phyloP scores from a whole-genome alignment of 2,113 vertebrate species.

The Thamnaconus septentrionalis region DNA sequence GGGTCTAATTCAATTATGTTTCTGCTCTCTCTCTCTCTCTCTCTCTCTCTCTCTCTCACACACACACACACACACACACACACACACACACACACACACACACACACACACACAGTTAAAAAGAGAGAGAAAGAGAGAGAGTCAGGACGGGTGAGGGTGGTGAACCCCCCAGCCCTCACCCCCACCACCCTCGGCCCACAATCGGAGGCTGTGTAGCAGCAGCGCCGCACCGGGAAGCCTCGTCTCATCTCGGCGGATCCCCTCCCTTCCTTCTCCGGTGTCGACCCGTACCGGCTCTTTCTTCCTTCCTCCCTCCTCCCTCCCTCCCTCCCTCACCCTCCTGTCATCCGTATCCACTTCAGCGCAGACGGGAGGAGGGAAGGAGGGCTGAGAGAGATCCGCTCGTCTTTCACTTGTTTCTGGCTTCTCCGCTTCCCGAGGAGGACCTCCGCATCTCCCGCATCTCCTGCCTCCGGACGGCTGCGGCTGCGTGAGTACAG shows the following conservation, averaged over 20 bases:
- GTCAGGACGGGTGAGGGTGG: background rate
- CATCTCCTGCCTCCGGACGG: conserved; percentile 29
- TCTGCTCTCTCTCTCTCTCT: too few species aligned
- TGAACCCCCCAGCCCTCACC: background rate
- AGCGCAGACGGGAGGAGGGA: background rate
- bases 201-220: too few species aligned
- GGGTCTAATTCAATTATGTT: too few species aligned
- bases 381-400: conserved; percentile 2
- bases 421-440: conserved; percentile 34
- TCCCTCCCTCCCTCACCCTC: background rate
- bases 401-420: conserved; percentile 37
- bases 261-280: too few species aligned
- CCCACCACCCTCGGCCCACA: too few species aligned
- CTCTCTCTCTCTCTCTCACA: too few species aligned
- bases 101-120: too few species aligned
- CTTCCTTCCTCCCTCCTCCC: background rate
- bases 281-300: conserved; percentile 5
- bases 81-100: too few species aligned
- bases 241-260: too few species aligned
- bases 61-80: too few species aligned
- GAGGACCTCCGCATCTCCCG: conserved; percentile 19
- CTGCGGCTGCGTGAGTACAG: conserved; percentile 35
- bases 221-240: too few species aligned
- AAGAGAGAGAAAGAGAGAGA: background rate
- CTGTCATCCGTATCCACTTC: too few species aligned